Base-by-base conservation (phyloP, 2,888 invertebrate species). In the Drosophila diplacantha region DNA sequence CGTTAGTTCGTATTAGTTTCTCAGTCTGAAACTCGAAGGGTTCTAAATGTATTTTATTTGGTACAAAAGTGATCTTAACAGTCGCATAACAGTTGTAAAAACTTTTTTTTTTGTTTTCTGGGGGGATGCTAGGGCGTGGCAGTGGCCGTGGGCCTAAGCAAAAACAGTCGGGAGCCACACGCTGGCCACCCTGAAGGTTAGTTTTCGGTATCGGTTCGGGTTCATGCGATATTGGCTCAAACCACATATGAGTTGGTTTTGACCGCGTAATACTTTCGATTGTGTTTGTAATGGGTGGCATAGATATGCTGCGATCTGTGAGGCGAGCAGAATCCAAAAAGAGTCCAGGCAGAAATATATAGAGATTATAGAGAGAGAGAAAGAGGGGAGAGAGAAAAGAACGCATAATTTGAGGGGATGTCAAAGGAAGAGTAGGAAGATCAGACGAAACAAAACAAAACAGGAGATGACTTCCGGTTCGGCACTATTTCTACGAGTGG, bases 251-350 rank as follows among this genome's bases (percentile, higher is more conserved):
- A 80, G 79, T 86, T 85, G 53, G 81, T 79, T 74, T 85, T 85
- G 76, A 86, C 85, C 71, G 86, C 85, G 77, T 84, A 85, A 78
- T 85, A 85, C 78, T 86, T 86, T 82, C 85, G 86, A 73, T 79
- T 85, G 72, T 74, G 75, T 74, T 80, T 84, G 47, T 81, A 80
- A 75, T 84, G 83, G 75, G 85, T 80, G 67, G 83, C 85, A 85
- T 86, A 85, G 78, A 86, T 81, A 83, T 86, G 85, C 73, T 86
- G 86, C 72, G 75, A 85, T 86, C 85, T 86, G 85, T 60, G 79
- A 81, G 78, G 75, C 67, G 75, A 70, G 72, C 73, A 71, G 72
- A 35, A 37, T 43, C 62, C 64, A 65, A 70, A 72, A 70, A 71
- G 69, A 69, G 57, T 49, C 43, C 64, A 64, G 43, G 50, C 47